Conservation (phyloP, 1,140 invertebrate species). For the Drepana arcuata region DNA sequence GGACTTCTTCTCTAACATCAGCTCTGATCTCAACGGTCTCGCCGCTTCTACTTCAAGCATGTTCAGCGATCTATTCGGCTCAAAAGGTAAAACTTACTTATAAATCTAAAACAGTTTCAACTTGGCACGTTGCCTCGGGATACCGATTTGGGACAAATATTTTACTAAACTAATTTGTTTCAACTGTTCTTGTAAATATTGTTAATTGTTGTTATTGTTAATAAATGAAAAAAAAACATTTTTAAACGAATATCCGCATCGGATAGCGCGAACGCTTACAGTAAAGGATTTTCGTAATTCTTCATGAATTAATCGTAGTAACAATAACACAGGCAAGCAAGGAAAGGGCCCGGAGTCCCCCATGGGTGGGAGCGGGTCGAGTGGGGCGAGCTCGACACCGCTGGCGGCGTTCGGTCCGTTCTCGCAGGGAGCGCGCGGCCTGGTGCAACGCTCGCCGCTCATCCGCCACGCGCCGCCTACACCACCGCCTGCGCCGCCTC, state of each 20-base stretch:
- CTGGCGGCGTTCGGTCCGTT: constrained; percentile 80
- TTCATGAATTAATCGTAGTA: too few relatives aligned
- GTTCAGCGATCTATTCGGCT: constrained; percentile 92
- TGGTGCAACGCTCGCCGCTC: constrained; percentile 91
- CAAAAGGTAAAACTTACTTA: constrained; percentile 73
- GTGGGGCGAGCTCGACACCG: constrained; percentile 8
- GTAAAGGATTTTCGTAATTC: too few relatives aligned
- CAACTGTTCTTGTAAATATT: too few relatives aligned
- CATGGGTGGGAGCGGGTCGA: neutral
- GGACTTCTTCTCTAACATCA: constrained; percentile 92
- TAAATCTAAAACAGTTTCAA: too few relatives aligned
- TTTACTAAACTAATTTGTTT: too few relatives aligned
- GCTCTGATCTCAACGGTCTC: constrained; percentile 90
- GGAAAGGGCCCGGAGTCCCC: constrained; percentile 13
- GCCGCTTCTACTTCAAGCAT: constrained; percentile 92
- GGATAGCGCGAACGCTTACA: too few relatives aligned
- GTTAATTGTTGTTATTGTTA: too few relatives aligned
- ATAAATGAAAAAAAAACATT: too few relatives aligned
- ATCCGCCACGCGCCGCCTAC: constrained; percentile 86
- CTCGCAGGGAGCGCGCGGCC: constrained; percentile 82
- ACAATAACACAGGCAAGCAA: constrained; percentile 27
- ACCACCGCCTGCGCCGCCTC: constrained; percentile 76
- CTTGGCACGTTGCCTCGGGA: too few relatives aligned
- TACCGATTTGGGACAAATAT: too few relatives aligned
- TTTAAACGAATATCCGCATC: too few relatives aligned